These are phyloP conservation scores for human DNA, from an alignment of 2,113 vertebrate genomes.

Conservation along the genomic window DNA sequence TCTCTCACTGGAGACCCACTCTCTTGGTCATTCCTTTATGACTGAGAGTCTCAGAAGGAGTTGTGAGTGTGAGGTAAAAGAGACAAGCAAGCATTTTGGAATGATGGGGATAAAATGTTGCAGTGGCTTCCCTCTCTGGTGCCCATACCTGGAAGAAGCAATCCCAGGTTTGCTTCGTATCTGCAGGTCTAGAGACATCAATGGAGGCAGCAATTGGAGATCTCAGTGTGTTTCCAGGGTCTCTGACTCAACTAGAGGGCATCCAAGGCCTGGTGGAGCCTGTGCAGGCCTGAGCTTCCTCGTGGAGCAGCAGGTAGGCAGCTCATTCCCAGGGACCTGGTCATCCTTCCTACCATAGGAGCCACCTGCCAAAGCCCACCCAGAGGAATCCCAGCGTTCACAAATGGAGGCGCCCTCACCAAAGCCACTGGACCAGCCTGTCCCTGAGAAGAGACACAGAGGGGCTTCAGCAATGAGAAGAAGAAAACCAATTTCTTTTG, in stretches of 20 bases:
- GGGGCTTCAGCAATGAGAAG: background rate
- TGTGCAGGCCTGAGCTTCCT: background rate
- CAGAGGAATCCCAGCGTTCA: background rate
- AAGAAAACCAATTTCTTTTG: background rate
- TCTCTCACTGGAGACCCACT: background rate
- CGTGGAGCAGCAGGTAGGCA: rapidly evolving
- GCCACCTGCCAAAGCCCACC: background rate
- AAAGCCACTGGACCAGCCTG: background rate
- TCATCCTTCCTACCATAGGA: background rate
- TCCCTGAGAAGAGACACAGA: background rate
- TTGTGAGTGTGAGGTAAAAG: background rate
- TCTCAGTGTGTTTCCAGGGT: background rate
- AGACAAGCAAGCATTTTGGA: background rate
- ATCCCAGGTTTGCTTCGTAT: background rate
- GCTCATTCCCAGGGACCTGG: background rate
- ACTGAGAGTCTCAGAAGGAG: background rate
- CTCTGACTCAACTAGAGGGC: background rate
- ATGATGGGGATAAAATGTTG: rapidly evolving
- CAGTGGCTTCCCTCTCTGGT: background rate
- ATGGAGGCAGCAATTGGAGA: background rate
- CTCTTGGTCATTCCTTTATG: background rate
- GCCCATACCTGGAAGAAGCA: background rate
- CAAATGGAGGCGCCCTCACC: background rate
- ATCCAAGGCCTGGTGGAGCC: background rate
- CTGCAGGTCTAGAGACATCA: background rate